Evolutionary conservation across 2,888 invertebrate species (phyloP).

Genomic region (Pilophorus perplexus): DNA sequence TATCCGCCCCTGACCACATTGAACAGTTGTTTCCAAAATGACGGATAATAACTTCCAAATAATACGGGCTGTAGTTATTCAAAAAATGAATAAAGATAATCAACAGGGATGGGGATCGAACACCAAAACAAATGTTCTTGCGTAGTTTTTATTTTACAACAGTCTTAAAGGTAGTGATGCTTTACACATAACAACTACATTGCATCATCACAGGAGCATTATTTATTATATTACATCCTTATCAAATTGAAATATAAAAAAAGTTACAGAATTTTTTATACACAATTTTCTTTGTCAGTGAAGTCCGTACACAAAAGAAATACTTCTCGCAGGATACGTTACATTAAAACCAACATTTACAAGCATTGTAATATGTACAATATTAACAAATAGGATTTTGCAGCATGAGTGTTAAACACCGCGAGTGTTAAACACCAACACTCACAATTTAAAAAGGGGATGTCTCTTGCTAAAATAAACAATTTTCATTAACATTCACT

Average conservation of each 20-base stretch:
- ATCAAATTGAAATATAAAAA: constrained; percentile 45
- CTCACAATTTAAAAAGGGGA: constrained; percentile 39
- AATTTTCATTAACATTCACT: constrained; percentile 58
- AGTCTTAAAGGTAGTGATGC: constrained; percentile 48
- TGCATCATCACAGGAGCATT: constrained; percentile 48
- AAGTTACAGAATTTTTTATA: constrained; percentile 44
- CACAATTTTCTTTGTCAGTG: constrained; percentile 42
- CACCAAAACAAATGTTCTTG: constrained; percentile 33
- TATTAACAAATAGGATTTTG: constrained; percentile 44
- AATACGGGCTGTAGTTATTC: too few species aligned
- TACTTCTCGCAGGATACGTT: constrained; percentile 40
- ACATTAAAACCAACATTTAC: constrained; percentile 46
- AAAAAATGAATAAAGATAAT: too few species aligned
- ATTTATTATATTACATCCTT: constrained; percentile 45
- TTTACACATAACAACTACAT: constrained; percentile 47
- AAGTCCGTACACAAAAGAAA: constrained; percentile 42
- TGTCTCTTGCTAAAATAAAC: constrained; percentile 29
- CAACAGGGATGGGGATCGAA: too few species aligned
- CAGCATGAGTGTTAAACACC: constrained; percentile 22
- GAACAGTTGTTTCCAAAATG: too few species aligned
- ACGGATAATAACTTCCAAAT: too few species aligned
- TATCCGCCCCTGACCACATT: too few species aligned
- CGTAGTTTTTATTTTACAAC: constrained; percentile 46
- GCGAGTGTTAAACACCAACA: constrained; percentile 18
- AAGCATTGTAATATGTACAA: constrained; percentile 46